Evolutionary conservation across 2,888 invertebrate genomes (phyloP).

Genomic region (Zele albiditarsus): DNA sequence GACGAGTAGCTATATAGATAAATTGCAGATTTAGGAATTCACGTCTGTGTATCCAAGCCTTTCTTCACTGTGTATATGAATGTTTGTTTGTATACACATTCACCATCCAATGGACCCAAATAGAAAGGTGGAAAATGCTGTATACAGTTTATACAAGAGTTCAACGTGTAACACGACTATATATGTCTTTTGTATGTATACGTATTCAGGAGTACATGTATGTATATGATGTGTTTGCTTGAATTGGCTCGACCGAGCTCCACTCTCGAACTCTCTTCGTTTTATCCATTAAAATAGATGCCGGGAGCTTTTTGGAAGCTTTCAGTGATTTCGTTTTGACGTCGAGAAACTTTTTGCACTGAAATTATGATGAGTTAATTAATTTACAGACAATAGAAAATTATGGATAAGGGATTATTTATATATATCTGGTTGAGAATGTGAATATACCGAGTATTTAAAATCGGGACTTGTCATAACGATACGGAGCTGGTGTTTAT

Average conservation of each 20-base stretch:
- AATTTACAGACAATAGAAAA: constrained; percentile 4
- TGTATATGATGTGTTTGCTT: neutral
- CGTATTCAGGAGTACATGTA: neutral
- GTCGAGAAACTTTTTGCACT: constrained; percentile 3
- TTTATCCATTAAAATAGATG: constrained; percentile 58
- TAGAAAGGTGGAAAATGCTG: constrained; percentile 15
- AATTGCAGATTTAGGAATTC: neutral
- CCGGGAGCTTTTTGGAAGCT: constrained; percentile 55
- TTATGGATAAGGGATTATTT: neutral
- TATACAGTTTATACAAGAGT: constrained; percentile 6
- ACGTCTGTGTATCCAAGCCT: neutral
- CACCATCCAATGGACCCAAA: neutral
- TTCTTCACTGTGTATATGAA: neutral
- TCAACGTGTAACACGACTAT: neutral
- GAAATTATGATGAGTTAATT: constrained; percentile 20
- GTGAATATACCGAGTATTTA: neutral
- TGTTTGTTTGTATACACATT: neutral
- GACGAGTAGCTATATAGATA: neutral
- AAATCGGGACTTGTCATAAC: no score
- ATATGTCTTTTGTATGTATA: neutral
- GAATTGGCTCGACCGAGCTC: constrained; percentile 5
- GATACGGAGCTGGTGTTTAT: no score
- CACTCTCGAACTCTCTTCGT: constrained; percentile 2
- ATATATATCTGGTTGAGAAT: constrained; percentile 7
- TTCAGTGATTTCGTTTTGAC: neutral